Evolutionary conservation across 2,113 vertebrate species (phyloP).

Genomic region (Aegithalos caudatus): DNA sequence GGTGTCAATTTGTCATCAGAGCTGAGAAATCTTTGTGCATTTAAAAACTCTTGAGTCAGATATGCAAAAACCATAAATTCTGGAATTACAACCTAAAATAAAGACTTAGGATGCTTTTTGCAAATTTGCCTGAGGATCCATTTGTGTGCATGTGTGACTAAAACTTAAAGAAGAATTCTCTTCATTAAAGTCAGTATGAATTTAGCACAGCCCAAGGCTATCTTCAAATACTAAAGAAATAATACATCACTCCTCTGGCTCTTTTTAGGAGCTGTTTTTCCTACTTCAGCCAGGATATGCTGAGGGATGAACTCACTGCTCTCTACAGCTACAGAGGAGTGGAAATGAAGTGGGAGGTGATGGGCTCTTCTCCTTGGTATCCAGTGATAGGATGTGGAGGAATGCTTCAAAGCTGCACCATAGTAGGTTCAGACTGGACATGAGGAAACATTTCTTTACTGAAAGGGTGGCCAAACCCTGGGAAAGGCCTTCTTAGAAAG

Average conservation of each 20-base stretch:
- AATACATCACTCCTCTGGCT: not conserved
- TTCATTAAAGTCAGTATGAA: not conserved
- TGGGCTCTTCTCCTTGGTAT: not conserved
- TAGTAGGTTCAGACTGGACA: fast-evolving
- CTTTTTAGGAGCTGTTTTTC: not conserved
- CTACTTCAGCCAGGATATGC: not conserved
- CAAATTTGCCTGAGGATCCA: not conserved
- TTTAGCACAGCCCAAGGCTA: not conserved
- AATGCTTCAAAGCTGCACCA: fast-evolving
- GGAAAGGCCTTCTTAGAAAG: not conserved
- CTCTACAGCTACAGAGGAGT: not conserved
- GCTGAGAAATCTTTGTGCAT: not conserved
- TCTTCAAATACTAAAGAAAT: not conserved
- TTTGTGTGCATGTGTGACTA: not conserved
- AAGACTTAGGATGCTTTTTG: not conserved
- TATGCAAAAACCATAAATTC: not conserved
- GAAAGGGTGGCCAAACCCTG: not conserved
- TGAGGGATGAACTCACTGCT: not conserved
- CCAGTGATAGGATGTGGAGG: fast-evolving
- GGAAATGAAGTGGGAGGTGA: not conserved
- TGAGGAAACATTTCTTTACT: not conserved
- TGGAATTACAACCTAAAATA: not conserved
- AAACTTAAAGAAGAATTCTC: not conserved
- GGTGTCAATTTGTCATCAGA: not conserved
- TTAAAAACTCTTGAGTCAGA: not conserved